Evolutionary conservation across 2,888 invertebrate species (phyloP), one percentile per base, ranked within the genome.

Genomic region (Andrena chrysosceles): DNA sequence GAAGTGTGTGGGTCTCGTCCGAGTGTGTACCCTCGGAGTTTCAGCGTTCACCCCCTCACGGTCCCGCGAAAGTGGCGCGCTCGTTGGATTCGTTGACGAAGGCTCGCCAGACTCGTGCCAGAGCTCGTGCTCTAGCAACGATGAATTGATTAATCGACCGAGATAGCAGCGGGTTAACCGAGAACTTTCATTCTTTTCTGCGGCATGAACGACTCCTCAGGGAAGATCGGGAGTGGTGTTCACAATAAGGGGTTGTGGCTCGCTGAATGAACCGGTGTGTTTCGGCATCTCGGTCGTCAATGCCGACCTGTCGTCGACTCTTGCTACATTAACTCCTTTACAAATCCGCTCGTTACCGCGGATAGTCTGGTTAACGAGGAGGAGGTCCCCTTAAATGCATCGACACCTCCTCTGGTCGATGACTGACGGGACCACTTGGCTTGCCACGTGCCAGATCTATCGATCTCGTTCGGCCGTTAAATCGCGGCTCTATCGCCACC

Each of bases 321-420:
- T 87, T 88, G 90, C 89, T 84, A 90, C 91, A 91, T 91, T 90
- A 89, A 90, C 90, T 91, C 84, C 87, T 87, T 89, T 79, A 90
- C 91, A 90, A 90, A 87, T 87, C 70, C 81, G 81, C 80, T 85
- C 89, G 88, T 90, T 87, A 86, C 84, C 63, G 23, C 60, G 81
- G 83, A 84, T 85, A 81, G 79, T 59, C 83, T 73, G 70, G 88
- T 87, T 88, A 88, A 88, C 82, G 77, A 84, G 87, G 23, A 62
- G 49, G 20, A 56, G 66, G 29, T 48, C 16, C 75, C 85, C 89
- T 89, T 89, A 86, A 89, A 90, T 84, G 89, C 88, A 89, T 90
- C 85, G 87, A 87, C 89, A 88, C 89, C 85, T 86, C 60, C 26
- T 72, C 67, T n/a, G 48, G 42, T 64, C 77, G 71, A 77, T 75